Base-by-base conservation (phyloP, 2,113 vertebrate species). In the Perognathus longimembris region DNA sequence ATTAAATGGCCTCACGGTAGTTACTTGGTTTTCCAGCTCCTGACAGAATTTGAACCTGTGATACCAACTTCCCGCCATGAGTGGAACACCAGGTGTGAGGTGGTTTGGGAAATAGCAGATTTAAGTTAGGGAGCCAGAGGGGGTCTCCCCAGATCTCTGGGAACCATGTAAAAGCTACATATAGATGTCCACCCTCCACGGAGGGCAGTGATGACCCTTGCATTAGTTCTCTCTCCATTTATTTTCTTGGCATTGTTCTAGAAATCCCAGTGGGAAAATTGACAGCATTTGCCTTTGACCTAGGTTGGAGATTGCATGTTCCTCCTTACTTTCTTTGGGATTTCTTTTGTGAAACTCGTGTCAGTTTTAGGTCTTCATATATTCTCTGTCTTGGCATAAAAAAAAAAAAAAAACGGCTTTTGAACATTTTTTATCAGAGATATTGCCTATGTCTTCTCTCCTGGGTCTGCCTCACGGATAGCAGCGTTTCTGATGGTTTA, bases 261-360 rank as follows among this genome's bases (percentile, higher is more conserved):
- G 93, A 96, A 96, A 91, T 75, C 9, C 86, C 69, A 80, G 30
- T 91, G 81, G 63, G 22, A 83, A 69, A 86, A 59, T 86, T 71
- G 76, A 92, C 61, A 90, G 15, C 11, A 89, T 96, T 94, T 93
- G 54, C 42, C 66, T 95, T 86, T 82, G 66, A 36, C 70, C 45
- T 61, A 86, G 18, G 92, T 88, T 75, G 64, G 42, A 91, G 24
- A 70, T 94, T 88, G 38, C 14, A 64, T 88, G 93, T 95, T 81
- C 91, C 78, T 83, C 21, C 7, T 90, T 59, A 64, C 28, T 93
- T 78, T 94, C 63, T 86, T 36, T 80, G 67, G 76, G 22, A 73
- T 6, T 66, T 73, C 38, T 94, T 79, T 85, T 45, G 9, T 90
- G 21, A 63, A 79, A 22, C 45, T 94, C 88, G 1, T 64, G 59